These are phyloP conservation scores for Antrozous pallidus DNA, from an alignment of 2,797 vertebrate genomes.

Conservation along the genomic window DNA sequence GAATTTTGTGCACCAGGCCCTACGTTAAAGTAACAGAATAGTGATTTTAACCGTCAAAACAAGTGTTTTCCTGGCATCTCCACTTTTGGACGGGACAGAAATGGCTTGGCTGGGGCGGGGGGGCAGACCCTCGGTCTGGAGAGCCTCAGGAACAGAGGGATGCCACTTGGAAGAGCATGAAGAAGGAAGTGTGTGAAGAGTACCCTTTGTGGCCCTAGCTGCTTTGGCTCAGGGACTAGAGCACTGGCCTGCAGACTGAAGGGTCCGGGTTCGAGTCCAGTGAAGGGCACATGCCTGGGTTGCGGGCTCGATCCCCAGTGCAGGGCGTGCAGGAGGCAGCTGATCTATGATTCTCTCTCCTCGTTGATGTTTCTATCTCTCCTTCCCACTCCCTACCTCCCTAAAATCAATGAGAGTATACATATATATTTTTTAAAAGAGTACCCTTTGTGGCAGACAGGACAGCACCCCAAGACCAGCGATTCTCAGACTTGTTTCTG, in stretches of 20 bases:
- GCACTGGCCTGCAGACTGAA: too few relatives aligned
- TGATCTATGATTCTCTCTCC: too few relatives aligned
- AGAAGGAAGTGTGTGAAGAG: accelerated
- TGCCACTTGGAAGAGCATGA: background rate
- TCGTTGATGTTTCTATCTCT: too few relatives aligned
- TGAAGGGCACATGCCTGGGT: too few relatives aligned
- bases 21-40: background rate
- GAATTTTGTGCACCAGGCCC: too few relatives aligned
- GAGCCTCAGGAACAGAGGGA: background rate
- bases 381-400: too few relatives aligned
- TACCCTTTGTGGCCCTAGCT: background rate
- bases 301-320: too few relatives aligned
- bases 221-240: too few relatives aligned
- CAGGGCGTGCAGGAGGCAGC: too few relatives aligned
- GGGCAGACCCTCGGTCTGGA: background rate
- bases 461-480: background rate
- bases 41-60: background rate
- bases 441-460: background rate
- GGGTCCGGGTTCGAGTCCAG: too few relatives aligned
- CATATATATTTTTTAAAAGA: too few relatives aligned
- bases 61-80: background rate
- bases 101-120: background rate
- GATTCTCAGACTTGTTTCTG: background rate
- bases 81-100: background rate
- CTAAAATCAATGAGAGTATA: too few relatives aligned